Evolutionary conservation across 2,888 invertebrate genomes (phyloP).

Genomic region (Tachina fera): DNA sequence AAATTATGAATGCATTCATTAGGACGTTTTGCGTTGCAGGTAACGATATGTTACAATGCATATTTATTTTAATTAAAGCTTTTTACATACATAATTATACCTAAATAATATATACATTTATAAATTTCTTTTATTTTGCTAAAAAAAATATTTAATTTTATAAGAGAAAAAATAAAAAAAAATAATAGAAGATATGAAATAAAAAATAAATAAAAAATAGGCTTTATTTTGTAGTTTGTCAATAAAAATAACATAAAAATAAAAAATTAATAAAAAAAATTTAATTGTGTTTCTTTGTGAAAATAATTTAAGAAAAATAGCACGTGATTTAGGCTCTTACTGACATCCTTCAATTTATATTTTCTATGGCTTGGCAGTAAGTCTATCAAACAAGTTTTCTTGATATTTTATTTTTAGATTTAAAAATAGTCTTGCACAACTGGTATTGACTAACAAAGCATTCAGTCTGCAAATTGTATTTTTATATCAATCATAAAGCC

Average conservation of each 20-base stretch:
- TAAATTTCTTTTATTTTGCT: conserved; percentile 60
- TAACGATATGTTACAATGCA: too few relatives aligned
- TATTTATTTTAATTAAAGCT: background rate
- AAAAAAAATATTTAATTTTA: conserved; percentile 73
- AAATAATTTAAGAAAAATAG: background rate
- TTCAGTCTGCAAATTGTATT: background rate
- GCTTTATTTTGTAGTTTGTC: conserved; percentile 67
- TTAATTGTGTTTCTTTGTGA: background rate
- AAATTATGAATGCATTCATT: too few relatives aligned
- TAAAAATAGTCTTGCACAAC: conserved; percentile 39
- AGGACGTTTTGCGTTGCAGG: too few relatives aligned
- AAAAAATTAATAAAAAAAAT: conserved; percentile 11
- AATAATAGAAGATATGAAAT: background rate
- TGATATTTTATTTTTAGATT: conserved; percentile 1
- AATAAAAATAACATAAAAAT: conserved; percentile 43
- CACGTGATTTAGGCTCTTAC: background rate
- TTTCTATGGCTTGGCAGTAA: background rate
- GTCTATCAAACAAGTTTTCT: conserved; percentile 41
- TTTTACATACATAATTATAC: conserved; percentile 24
- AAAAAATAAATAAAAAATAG: conserved; percentile 42
- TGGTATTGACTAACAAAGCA: background rate
- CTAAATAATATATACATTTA: conserved; percentile 43
- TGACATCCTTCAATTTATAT: background rate
- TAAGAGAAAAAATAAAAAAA: conserved; percentile 60
- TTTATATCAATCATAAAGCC: background rate